phyloP scores from a whole-genome alignment of 2,113 vertebrate species.

The Bambusicola thoracicus region DNA sequence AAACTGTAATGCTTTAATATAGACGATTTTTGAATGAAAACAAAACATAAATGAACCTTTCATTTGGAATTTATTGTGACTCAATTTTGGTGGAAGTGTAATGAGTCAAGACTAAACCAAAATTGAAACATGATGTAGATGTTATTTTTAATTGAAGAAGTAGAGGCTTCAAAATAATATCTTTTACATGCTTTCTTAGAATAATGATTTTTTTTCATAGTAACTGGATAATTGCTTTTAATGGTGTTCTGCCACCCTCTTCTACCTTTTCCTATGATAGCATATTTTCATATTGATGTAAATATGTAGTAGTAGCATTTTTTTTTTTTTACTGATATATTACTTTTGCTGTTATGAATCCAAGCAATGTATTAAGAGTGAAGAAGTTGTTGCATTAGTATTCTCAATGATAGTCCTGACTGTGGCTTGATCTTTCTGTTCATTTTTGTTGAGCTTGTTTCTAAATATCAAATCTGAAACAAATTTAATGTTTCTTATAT shows the following conservation, averaged over 20 bases:
- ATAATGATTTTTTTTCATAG: background rate
- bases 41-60: background rate
- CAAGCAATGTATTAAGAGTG: conserved; percentile 5
- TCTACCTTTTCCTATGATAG: background rate
- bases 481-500: background rate
- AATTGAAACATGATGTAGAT: background rate
- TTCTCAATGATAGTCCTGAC: background rate
- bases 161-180: background rate
- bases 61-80: background rate
- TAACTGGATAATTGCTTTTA: background rate
- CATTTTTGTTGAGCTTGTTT: background rate
- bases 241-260: background rate
- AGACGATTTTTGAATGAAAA: background rate
- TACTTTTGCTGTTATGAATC: conserved; percentile 19
- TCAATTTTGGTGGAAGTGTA: background rate
- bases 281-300: background rate
- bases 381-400: background rate
- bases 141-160: background rate
- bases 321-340: background rate
- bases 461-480: background rate
- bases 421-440: background rate
- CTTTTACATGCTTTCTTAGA: background rate
- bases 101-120: background rate
- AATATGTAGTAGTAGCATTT: background rate
- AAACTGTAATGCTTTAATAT: background rate